Evolutionary conservation across 2,113 vertebrate species (phyloP), one percentile per base, ranked within the genome.

Genomic region (Eulemur rufifrons): DNA sequence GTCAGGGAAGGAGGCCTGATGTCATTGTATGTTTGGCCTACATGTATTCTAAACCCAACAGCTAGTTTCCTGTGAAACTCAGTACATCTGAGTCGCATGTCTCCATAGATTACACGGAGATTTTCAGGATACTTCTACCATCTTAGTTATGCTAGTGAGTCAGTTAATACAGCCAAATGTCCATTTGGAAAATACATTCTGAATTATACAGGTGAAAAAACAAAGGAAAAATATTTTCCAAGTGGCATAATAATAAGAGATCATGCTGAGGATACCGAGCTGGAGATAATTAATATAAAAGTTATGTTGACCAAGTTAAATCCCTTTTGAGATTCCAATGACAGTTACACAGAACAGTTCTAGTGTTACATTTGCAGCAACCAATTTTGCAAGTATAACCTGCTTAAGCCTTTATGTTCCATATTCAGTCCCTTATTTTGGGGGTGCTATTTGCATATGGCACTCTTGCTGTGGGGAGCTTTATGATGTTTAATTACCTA

Each of bases 21-120:
- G 97, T 96, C 97, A 98, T 29, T 94, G 80, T 71, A 96, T 81
- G 96, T 80, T 94, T 95, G 91, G n/a, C n/a, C 89, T 92, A 90
- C 95, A 92, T 90, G 95, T 82, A 93, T 98, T 84, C 69, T 91
- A 97, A 97, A 92, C 95, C 88, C 45, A 94, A 86, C 85, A 73
- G 86, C 80, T 78, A 59, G 83, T 39, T 97, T 21, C 86, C 94
- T 97, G 89, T 56, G 94, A 95, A 95, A 81, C 32, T 82, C n/a
- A 21, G 47, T 78, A 42, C 20, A 64, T 77, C 25, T n/a, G 23
- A 78, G 64, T 23, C 50, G 37, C 86, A 91, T 69, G 23, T 86
- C 73, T 96, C 84, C 0, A 0, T 87, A 34, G 54, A 71, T 15
- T 37, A 15, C 29, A 32, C 0, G 8, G 2, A 37, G 32, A 21